Conservation (phyloP, 2,888 invertebrate genomes). For the Gerris lacustris region DNA sequence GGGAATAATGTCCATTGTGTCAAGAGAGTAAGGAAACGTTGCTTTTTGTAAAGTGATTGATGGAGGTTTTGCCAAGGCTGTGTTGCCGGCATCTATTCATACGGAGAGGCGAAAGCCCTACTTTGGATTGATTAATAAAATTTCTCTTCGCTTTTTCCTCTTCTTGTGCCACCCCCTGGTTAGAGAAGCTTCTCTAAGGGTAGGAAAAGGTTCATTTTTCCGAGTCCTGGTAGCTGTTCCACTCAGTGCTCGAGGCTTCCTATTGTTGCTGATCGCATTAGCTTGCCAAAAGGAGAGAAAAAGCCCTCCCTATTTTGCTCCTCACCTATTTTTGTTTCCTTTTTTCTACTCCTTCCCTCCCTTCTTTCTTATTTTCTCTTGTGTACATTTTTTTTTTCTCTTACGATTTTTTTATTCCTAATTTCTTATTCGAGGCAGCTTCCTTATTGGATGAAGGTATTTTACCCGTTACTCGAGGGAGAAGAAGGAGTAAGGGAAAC, state of each 20-base stretch:
- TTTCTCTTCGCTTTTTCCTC: no score
- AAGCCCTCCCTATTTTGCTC: not conserved
- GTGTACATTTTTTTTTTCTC: not conserved
- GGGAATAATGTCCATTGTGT: not conserved
- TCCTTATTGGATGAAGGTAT: not conserved
- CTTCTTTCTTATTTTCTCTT: not conserved
- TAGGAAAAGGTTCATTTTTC: not conserved
- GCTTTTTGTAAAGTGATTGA: slow-evolving; percentile 1
- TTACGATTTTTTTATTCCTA: not conserved
- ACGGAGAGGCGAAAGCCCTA: not conserved
- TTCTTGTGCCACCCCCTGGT: no score
- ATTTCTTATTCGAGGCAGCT: not conserved
- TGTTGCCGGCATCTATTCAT: no score
- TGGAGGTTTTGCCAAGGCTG: not conserved
- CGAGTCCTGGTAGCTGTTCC: not conserved
- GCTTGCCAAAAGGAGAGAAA: not conserved
- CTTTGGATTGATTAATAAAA: not conserved
- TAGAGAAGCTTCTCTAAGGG: no score
- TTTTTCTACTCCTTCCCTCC: not conserved
- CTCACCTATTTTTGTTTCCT: not conserved
- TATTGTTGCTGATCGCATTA: slow-evolving; percentile 3
- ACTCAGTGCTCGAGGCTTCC: not conserved
- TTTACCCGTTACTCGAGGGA: no score
- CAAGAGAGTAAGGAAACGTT: not conserved
- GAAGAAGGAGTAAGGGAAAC: no score